phyloP scores from a whole-genome alignment of 2,888 invertebrate genomes.

The Drosophila mercatorum region DNA sequence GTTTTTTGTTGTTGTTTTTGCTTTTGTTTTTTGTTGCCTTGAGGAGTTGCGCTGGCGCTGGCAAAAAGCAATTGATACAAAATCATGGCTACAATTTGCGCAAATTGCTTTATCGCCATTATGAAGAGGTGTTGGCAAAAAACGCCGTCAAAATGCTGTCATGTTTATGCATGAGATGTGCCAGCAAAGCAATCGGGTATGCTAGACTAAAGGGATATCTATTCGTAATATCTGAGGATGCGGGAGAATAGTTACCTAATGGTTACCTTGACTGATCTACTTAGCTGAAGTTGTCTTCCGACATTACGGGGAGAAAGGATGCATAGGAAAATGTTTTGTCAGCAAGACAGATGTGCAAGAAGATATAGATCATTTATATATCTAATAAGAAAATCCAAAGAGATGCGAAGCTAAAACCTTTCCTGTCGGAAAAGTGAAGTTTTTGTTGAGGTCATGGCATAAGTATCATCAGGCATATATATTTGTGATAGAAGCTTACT shows the following conservation, averaged over 20 bases:
- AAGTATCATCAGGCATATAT: background rate
- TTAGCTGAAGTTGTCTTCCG: background rate
- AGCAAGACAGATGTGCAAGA: background rate
- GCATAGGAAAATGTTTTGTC: background rate
- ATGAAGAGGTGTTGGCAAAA: conserved; percentile 23
- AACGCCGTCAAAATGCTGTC: conserved; percentile 54
- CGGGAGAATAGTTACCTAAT: background rate
- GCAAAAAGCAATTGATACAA: conserved; percentile 71
- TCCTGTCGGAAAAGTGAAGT: no score
- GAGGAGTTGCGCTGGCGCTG: conserved; percentile 28
- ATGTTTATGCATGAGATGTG: conserved; percentile 55
- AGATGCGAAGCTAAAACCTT: no score
- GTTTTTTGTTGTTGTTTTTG: conserved; percentile 22
- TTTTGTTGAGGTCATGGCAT: no score
- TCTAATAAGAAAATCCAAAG: background rate
- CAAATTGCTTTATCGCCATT: conserved; percentile 65
- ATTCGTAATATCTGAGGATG: no score
- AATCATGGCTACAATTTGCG: conserved; percentile 71
- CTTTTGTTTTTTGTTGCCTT: conserved; percentile 22
- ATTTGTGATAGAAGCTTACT: background rate
- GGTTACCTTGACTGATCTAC: background rate
- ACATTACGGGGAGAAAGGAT: background rate
- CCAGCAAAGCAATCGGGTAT: background rate
- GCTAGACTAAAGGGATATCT: background rate
- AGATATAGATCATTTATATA: background rate